phyloP scores from a whole-genome alignment of 35 echinoderm and acorn worm species.

The Lytechinus pictus region DNA sequence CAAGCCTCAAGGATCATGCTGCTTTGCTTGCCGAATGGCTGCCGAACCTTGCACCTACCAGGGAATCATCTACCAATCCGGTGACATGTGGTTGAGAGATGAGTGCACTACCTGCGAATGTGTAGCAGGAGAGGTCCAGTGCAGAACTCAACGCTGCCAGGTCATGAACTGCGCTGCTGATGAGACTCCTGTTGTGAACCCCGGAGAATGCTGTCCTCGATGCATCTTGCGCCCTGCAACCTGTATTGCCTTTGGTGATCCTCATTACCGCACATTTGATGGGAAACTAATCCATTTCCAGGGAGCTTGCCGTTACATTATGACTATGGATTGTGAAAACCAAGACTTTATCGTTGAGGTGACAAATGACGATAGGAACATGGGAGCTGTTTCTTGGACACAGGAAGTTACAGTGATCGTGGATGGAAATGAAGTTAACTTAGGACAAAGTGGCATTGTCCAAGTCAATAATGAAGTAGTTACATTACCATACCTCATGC shows the following conservation, averaged over 20 bases:
- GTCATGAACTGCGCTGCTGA: slow-evolving; percentile 78
- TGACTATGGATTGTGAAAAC: slow-evolving; percentile 96
- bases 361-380: slow-evolving; percentile 83
- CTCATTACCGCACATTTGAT: slow-evolving; percentile 98
- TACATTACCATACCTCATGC: slow-evolving; percentile 68
- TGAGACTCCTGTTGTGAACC: slow-evolving; percentile 79
- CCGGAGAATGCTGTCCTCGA: slow-evolving; percentile 91
- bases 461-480: slow-evolving; percentile 81
- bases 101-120: slow-evolving; percentile 93
- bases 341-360: slow-evolving; percentile 97
- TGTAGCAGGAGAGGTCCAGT: slow-evolving; percentile 78
- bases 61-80: slow-evolving; percentile 55
- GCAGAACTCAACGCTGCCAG: slow-evolving; percentile 76
- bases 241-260: slow-evolving; percentile 95
- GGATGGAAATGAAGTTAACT: slow-evolving; percentile 72
- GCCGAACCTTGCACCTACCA: slow-evolving; percentile 43
- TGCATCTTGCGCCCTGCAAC: slow-evolving; percentile 89
- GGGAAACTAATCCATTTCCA: slow-evolving; percentile 96
- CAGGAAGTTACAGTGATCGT: slow-evolving; percentile 94
- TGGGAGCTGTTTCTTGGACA: slow-evolving; percentile 87
- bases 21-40: slow-evolving; percentile 65
- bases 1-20: slow-evolving; percentile 73
- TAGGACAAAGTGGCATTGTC: slow-evolving; percentile 91
- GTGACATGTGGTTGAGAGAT: slow-evolving; percentile 84
- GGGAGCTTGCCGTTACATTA: slow-evolving; percentile 93